Evolutionary conservation across 2,113 vertebrate species (phyloP).

Genomic region (Menura novaehollandiae): DNA sequence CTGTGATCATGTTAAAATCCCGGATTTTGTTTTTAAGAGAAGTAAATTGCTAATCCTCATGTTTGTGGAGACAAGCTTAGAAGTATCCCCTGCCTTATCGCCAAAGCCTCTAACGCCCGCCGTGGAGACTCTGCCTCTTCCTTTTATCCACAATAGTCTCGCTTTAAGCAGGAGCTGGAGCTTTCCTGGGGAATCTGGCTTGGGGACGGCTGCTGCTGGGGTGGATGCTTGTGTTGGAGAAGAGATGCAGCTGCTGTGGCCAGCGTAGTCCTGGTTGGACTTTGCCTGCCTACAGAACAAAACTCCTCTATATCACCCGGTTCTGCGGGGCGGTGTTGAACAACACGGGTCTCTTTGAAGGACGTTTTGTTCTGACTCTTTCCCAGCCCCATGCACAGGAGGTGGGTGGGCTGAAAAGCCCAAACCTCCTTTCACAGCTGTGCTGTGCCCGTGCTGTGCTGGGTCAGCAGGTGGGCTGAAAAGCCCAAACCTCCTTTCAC

Average conservation of each 20-base stretch:
- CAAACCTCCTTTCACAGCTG: not conserved
- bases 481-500: not conserved
- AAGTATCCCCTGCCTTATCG: not conserved
- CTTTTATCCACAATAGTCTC: not conserved
- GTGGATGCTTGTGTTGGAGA: not conserved
- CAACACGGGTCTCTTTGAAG: not conserved
- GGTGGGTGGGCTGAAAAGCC: not conserved
- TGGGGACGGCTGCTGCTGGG: accelerated
- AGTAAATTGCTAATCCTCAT: slow-evolving; percentile 48
- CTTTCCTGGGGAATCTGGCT: not conserved
- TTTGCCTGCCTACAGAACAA: not conserved
- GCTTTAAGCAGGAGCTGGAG: not conserved
- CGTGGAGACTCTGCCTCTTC: not conserved
- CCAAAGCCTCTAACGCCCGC: not conserved
- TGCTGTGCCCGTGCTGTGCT: accelerated
- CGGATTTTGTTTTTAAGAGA: slow-evolving; percentile 32
- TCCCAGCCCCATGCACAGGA: not conserved
- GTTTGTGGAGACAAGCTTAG: slow-evolving; percentile 57
- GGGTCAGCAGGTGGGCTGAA: not conserved
- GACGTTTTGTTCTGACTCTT: not conserved
- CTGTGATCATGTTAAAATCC: slow-evolving; percentile 26
- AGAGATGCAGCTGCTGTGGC: not conserved
- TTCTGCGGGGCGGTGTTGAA: not conserved
- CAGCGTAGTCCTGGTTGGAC: not conserved
- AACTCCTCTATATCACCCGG: not conserved